Percentiles rank a stretch among this genome's conserved stretches.
phyloP scores from a whole-genome alignment of 2,888 invertebrate species.

The Nomada flava region DNA sequence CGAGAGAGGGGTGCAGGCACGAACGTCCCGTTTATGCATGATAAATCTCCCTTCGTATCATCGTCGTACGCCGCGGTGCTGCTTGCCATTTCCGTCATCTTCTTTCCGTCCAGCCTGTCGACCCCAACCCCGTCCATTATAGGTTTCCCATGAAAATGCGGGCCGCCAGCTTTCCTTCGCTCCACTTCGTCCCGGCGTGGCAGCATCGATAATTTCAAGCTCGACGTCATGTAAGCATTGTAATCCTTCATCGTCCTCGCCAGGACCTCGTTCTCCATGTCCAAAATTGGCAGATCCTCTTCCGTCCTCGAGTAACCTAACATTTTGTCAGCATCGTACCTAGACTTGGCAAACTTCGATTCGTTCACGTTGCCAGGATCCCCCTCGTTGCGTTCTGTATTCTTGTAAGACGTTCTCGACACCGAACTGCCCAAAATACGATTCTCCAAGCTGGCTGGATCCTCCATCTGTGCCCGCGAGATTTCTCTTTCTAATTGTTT shows the following conservation, averaged over 20 bases:
- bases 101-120: conserved; percentile 37
- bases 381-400: neutral
- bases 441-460: conserved; percentile 61
- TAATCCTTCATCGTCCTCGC: conserved; percentile 78
- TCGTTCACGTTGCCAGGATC: neutral
- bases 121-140: conserved; percentile 55
- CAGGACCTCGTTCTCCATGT: conserved; percentile 79
- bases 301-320: conserved; percentile 78
- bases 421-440: conserved; percentile 59
- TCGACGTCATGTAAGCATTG: conserved; percentile 77
- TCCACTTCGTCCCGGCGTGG: conserved; percentile 38
- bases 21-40: conserved; percentile 82
- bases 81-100: conserved; percentile 24
- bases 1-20: conserved; percentile 79
- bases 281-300: conserved; percentile 78
- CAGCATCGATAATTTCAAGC: conserved; percentile 59
- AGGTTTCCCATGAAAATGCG: conserved; percentile 61
- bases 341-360: conserved; percentile 39
- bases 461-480: conserved; percentile 66
- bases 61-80: conserved; percentile 50
- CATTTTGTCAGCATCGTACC: conserved; percentile 78
- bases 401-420: conserved; percentile 15
- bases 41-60: conserved; percentile 77
- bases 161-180: conserved; percentile 14
- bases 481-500: conserved; percentile 78